Evolutionary conservation across 2,888 invertebrate species (phyloP).

Genomic region (Thymelicus lineola): DNA sequence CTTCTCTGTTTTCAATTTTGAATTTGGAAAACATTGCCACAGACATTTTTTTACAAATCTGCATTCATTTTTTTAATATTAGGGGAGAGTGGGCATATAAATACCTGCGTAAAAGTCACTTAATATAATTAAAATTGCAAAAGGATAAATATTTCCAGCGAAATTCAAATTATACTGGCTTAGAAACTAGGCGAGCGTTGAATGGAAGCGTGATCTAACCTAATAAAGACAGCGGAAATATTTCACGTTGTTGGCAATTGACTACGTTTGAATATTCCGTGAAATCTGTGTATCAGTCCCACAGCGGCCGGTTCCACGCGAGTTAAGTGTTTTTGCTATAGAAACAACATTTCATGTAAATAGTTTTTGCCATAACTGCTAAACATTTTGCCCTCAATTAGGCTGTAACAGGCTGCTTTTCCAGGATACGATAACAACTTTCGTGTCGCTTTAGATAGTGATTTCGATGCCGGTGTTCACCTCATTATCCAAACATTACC

Average conservation of each 20-base stretch:
- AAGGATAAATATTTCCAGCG: neutral
- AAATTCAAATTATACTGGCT: neutral
- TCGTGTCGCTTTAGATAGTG: conserved; percentile 10
- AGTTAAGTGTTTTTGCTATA: conserved; percentile 13
- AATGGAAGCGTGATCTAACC: conserved; percentile 6
- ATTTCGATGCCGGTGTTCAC: conserved; percentile 14
- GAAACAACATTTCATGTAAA: conserved; percentile 17
- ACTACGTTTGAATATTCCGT: conserved; percentile 21
- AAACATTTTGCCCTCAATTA: conserved; percentile 15
- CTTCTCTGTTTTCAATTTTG: too few relatives aligned
- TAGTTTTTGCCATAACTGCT: conserved; percentile 14
- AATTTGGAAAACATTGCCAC: too few relatives aligned
- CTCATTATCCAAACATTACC: conserved; percentile 9
- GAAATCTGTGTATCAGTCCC: conserved; percentile 22
- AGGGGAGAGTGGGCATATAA: neutral
- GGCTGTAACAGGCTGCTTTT: conserved; percentile 2
- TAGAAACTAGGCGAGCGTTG: conserved; percentile 15
- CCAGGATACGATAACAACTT: conserved; percentile 21
- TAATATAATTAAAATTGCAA: neutral
- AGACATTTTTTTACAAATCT: too few relatives aligned
- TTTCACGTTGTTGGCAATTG: conserved; percentile 20
- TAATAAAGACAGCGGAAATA: conserved; percentile 25
- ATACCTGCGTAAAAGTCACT: neutral
- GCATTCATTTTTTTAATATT: too few relatives aligned
- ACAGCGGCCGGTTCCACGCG: conserved; percentile 5